Conservation (phyloP, 92 coral and sea anemone genomes). For the Epizoanthus scotinus region DNA sequence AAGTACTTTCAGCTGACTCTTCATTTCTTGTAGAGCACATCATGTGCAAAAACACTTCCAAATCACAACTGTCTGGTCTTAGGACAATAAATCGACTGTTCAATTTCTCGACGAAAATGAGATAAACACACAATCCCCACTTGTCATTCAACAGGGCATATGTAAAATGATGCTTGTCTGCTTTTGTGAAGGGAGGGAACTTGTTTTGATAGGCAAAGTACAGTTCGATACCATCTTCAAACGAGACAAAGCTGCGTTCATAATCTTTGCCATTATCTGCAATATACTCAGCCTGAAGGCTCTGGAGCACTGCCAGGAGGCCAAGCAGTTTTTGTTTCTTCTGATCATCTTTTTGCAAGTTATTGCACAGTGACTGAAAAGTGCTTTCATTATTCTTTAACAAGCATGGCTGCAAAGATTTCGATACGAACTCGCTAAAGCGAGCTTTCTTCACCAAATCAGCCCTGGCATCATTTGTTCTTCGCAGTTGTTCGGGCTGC, state of each 20-base stretch:
- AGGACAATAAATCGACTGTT: conserved; percentile 18
- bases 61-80: conserved; percentile 39
- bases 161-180: conserved; percentile 34
- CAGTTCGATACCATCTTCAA: conserved; percentile 43
- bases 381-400: conserved; percentile 38
- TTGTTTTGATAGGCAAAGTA: conserved; percentile 42
- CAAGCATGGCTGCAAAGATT: conserved; percentile 40
- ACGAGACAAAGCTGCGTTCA: conserved; percentile 42
- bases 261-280: conserved; percentile 50
- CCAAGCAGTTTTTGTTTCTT: conserved; percentile 41
- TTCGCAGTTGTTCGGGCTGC: conserved; percentile 11
- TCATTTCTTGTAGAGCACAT: conserved; percentile 11
- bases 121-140: conserved; percentile 42
- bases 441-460: conserved; percentile 38
- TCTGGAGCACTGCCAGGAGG: conserved; percentile 35
- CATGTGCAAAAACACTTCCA: conserved; percentile 35
- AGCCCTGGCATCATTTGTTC: conserved; percentile 42
- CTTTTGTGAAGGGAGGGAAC: conserved; percentile 40
- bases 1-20: conserved; percentile 6
- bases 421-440: conserved; percentile 23
- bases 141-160: conserved; percentile 40
- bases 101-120: conserved; percentile 28
- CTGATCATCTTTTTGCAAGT: not conserved
- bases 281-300: conserved; percentile 31
- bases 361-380: conserved; percentile 25